A percentile compares a stretch with the other conserved stretches of the same genome.
phyloP scores from a whole-genome alignment of 2,888 invertebrate species.

The Drosophila austrosaltans region DNA sequence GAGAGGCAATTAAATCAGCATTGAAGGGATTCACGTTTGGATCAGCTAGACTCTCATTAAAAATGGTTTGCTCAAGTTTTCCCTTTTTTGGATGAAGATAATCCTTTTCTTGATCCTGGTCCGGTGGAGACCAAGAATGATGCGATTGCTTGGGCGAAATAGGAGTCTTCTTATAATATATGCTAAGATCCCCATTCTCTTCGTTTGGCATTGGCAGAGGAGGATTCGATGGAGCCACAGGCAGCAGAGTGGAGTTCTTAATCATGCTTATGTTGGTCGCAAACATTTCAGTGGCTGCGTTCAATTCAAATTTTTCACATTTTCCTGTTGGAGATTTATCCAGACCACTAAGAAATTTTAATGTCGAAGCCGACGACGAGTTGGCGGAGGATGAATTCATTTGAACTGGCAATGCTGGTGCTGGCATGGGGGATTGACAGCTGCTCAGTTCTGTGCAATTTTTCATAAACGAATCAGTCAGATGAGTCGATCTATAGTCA shows the following conservation, averaged over 20 bases:
- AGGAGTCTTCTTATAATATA: constrained; percentile 74
- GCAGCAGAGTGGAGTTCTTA: constrained; percentile 80
- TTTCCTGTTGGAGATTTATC: background rate
- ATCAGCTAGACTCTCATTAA: constrained; percentile 55
- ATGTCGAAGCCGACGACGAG: background rate
- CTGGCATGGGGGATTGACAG: constrained; percentile 32
- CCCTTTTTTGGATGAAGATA: constrained; percentile 61
- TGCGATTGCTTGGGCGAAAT: constrained; percentile 77
- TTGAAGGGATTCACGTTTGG: constrained; percentile 91
- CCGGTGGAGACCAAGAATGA: constrained; percentile 72
- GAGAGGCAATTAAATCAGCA: constrained; percentile 87
- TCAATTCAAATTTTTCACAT: constrained; percentile 68
- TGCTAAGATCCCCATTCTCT: constrained; percentile 68
- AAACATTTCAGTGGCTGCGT: constrained; percentile 81
- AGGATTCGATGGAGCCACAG: background rate
- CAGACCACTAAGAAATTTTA: background rate
- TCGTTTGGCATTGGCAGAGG: background rate
- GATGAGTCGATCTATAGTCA: constrained; percentile 30
- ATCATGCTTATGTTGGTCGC: constrained; percentile 78
- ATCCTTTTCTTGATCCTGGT: constrained; percentile 29
- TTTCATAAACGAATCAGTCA: constrained; percentile 71
- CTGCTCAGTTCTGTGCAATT: constrained; percentile 65
- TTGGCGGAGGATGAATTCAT: background rate
- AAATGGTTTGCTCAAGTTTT: constrained; percentile 65
- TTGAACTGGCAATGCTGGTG: background rate